These are phyloP conservation scores for Phortica variegata DNA, from an alignment of 1,140 invertebrate genomes.

Conservation along the genomic window DNA sequence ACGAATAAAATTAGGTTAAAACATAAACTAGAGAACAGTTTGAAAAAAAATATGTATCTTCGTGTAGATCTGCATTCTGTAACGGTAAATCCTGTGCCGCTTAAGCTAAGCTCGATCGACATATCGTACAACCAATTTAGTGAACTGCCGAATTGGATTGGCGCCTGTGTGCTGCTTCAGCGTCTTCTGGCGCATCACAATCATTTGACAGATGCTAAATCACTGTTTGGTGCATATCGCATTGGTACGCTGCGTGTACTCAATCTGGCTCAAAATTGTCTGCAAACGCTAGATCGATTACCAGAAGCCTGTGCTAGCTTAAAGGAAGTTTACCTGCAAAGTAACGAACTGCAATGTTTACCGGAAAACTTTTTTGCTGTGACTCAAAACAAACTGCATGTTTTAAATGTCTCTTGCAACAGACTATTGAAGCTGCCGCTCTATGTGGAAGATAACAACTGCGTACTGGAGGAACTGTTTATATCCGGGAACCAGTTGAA, in stretches of 20 bases:
- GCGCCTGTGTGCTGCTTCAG: conserved; percentile 70
- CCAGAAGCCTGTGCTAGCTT: conserved; percentile 67
- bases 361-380: conserved; percentile 75
- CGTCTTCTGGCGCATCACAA: conserved; percentile 77
- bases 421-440: conserved; percentile 67
- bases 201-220: conserved; percentile 66
- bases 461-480: conserved; percentile 70
- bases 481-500: conserved; percentile 76
- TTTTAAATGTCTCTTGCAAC: conserved; percentile 79
- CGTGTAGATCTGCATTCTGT: conserved; percentile 53
- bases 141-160: conserved; percentile 74
- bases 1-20: not conserved
- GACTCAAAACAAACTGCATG: conserved; percentile 66
- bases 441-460: conserved; percentile 62
- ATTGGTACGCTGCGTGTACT: conserved; percentile 69
- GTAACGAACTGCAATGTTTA: conserved; percentile 71
- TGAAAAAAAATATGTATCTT: conserved; percentile 24
- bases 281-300: conserved; percentile 69
- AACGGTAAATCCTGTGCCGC: conserved; percentile 57
- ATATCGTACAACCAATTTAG: conserved; percentile 76
- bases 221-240: conserved; percentile 72
- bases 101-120: conserved; percentile 71
- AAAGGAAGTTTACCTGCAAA: conserved; percentile 73
- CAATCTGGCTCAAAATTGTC: conserved; percentile 74
- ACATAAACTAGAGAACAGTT: too few species aligned